Percentiles rank a stretch among this genome's conserved stretches.
phyloP scores from a whole-genome alignment of 2,888 invertebrate genomes.

The Hedya salicella region DNA sequence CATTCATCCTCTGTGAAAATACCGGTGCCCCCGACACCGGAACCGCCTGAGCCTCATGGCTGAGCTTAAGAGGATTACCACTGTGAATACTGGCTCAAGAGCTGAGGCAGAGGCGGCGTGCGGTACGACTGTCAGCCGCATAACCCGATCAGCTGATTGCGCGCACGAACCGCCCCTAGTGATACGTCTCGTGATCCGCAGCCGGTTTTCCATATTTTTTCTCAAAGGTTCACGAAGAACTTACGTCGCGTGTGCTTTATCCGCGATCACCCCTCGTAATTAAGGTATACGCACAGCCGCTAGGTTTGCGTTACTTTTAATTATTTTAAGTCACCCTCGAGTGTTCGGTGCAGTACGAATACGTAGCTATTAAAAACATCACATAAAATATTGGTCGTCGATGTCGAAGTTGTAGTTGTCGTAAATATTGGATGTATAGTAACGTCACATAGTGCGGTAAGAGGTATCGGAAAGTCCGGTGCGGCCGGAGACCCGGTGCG shows the following conservation, averaged over 20 bases:
- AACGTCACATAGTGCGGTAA: background rate
- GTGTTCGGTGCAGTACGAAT: slow-evolving; percentile 4
- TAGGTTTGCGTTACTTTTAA: slow-evolving; percentile 60
- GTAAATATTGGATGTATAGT: slow-evolving; percentile 2
- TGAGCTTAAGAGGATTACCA: slow-evolving; percentile 42
- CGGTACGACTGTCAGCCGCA: slow-evolving; percentile 21
- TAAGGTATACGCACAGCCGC: slow-evolving; percentile 52
- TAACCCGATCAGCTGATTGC: slow-evolving; percentile 68
- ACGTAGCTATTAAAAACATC: background rate
- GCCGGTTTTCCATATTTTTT: slow-evolving; percentile 53
- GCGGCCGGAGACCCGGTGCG: background rate
- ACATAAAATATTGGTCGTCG: background rate
- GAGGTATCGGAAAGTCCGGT: background rate
- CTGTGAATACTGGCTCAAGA: slow-evolving; percentile 29
- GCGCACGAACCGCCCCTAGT: slow-evolving; percentile 53
- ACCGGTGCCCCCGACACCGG: background rate
- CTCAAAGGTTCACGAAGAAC: slow-evolving; percentile 57
- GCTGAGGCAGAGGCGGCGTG: slow-evolving; percentile 27
- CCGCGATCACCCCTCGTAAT: slow-evolving; percentile 57
- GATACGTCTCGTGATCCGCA: slow-evolving; percentile 52
- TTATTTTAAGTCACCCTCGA: slow-evolving; percentile 41
- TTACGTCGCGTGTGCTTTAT: slow-evolving; percentile 57
- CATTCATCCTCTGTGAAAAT: slow-evolving; percentile 9
- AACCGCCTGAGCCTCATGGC: slow-evolving; percentile 22
- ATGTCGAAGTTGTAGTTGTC: background rate